Conservation (phyloP, 2,888 invertebrate species). For the Clepsis dumicolana region DNA sequence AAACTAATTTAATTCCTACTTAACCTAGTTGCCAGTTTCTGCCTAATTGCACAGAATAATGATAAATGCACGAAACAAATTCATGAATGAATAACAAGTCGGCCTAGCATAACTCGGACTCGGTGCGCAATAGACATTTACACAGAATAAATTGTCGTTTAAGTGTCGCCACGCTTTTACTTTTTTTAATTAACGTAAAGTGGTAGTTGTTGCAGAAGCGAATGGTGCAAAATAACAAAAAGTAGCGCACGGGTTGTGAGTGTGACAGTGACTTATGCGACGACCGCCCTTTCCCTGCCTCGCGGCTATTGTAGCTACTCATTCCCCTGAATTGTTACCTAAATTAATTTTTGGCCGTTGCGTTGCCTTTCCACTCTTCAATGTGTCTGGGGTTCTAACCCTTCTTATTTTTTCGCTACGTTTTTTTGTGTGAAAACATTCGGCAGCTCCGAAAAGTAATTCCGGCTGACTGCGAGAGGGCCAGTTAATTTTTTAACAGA, state of each 20-base stretch:
- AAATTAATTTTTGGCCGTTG: conserved; percentile 52
- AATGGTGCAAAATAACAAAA: conserved; percentile 70
- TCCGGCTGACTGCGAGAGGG: conserved; percentile 37
- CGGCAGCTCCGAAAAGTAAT: conserved; percentile 38
- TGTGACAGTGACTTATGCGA: conserved; percentile 82
- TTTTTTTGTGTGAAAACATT: conserved; percentile 36
- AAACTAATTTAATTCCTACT: conserved; percentile 24
- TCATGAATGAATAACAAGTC: conserved; percentile 13
- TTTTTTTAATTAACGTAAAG: conserved; percentile 38
- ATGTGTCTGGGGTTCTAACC: conserved; percentile 39
- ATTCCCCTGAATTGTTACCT: conserved; percentile 66
- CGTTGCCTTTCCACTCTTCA: conserved; percentile 41
- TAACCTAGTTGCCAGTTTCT: conserved; percentile 26
- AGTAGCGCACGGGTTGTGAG: conserved; percentile 66
- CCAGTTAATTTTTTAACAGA: conserved; percentile 39
- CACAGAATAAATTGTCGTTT: conserved; percentile 34
- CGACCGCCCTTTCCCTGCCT: conserved; percentile 70
- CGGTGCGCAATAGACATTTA: conserved; percentile 19
- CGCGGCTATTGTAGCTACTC: conserved; percentile 72
- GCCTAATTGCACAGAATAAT: conserved; percentile 25
- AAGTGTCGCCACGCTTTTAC: conserved; percentile 31
- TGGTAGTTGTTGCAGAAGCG: conserved; percentile 59
- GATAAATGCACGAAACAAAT: conserved; percentile 36
- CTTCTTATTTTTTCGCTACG: conserved; percentile 37
- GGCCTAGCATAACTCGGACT: neutral